A percentile compares a stretch with the other conserved stretches of the same genome.
These are phyloP conservation scores for Megaptera novaeangliae DNA, from an alignment of 2,113 vertebrate species.

Conservation along the genomic window DNA sequence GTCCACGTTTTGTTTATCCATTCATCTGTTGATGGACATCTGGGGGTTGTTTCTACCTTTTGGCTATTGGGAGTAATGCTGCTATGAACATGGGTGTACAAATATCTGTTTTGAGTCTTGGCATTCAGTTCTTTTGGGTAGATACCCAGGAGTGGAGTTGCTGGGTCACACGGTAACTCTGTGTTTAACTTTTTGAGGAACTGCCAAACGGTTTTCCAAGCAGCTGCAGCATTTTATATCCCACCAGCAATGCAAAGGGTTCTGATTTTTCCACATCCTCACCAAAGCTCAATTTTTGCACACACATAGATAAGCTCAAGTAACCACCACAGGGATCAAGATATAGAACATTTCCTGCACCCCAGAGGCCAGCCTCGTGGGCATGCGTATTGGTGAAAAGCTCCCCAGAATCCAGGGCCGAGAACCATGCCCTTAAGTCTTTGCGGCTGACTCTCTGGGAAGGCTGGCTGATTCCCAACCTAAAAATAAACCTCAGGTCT, in stretches of 20 bases:
- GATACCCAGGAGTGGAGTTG: rapidly evolving
- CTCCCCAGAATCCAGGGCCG: background rate
- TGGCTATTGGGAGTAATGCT: rapidly evolving
- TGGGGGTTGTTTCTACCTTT: background rate
- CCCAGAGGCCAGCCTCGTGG: background rate
- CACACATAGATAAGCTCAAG: background rate
- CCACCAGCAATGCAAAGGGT: rapidly evolving
- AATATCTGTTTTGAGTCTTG: background rate
- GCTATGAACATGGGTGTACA: rapidly evolving
- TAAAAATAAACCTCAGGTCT: slow-evolving; percentile 10
- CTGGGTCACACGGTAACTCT: rapidly evolving
- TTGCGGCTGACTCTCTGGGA: background rate
- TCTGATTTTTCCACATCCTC: background rate
- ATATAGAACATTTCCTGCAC: no score
- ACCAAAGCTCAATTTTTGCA: background rate
- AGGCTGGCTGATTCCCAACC: background rate
- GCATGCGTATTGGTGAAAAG: rapidly evolving
- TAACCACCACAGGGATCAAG: rapidly evolving
- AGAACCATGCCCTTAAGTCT: no score
- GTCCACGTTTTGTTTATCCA: background rate
- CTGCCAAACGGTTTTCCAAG: rapidly evolving
- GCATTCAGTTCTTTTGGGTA: rapidly evolving
- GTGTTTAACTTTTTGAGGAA: background rate
- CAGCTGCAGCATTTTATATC: background rate
- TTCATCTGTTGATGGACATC: background rate